Conservation (phyloP, 2,797 vertebrate species). For the Synaphobranchus kaupii region DNA sequence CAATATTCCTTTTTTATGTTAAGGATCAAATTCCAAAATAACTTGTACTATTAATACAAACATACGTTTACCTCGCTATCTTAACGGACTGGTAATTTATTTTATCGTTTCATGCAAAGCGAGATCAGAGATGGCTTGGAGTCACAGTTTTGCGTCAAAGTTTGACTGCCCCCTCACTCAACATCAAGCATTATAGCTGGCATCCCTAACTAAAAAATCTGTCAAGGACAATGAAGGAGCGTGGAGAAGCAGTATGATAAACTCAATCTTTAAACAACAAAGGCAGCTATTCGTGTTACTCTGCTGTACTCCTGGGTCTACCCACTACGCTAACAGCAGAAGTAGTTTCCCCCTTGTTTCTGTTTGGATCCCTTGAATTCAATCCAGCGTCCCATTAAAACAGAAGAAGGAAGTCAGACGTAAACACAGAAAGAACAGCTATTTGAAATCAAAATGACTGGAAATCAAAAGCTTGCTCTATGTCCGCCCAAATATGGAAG, state of each 20-base stretch:
- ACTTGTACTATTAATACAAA: background rate
- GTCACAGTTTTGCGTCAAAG: background rate
- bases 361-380: conserved; percentile 51
- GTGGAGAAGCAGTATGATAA: background rate
- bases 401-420: conserved; percentile 51
- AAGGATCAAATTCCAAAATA: background rate
- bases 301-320: background rate
- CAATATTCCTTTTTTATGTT: background rate
- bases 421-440: conserved; percentile 53
- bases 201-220: background rate
- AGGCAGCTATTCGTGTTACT: background rate
- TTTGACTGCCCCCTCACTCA: background rate
- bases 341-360: conserved; percentile 22
- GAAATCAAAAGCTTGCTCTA: conserved; percentile 40
- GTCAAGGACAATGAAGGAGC: background rate
- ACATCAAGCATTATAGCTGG: background rate
- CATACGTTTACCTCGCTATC: background rate
- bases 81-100: background rate
- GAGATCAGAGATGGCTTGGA: background rate
- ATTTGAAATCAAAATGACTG: conserved; percentile 24
- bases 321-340: background rate
- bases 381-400: conserved; percentile 52
- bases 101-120: background rate
- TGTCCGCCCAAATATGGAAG: conserved; percentile 17
- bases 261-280: background rate